Percentiles rank a stretch among this genome's conserved stretches.
These are phyloP conservation scores for Pocillopora grandis DNA, from an alignment of 92 coral and sea anemone genomes.

Conservation along the genomic window DNA sequence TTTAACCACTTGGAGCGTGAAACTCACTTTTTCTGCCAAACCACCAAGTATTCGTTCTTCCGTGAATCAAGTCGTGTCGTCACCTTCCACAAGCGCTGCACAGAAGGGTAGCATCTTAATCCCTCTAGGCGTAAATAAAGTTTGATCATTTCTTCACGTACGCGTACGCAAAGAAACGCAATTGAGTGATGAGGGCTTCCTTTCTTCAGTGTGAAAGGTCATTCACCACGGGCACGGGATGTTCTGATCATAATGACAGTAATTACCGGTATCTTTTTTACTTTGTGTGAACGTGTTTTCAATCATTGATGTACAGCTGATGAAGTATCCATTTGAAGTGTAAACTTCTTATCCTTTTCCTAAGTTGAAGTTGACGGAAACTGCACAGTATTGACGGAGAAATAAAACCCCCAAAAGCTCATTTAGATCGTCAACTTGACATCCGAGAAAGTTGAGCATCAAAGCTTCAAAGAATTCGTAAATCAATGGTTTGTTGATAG, in stretches of 20 bases:
- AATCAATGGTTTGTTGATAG: conserved; percentile 6
- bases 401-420: conserved; percentile 7
- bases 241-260: background rate
- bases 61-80: background rate
- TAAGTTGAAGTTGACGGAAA: conserved; percentile 1
- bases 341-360: background rate
- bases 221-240: background rate
- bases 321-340: conserved; percentile 8
- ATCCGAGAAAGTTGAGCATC: background rate
- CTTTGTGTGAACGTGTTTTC: background rate
- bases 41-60: background rate
- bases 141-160: conserved; percentile 31
- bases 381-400: background rate
- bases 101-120: background rate
- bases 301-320: conserved; percentile 1
- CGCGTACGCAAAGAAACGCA: background rate
- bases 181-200: background rate
- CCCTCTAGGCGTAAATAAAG: conserved; percentile 18
- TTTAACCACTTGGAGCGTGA: no score
- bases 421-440: background rate
- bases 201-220: background rate
- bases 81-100: background rate
- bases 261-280: conserved; percentile 12
- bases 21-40: background rate
- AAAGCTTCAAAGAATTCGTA: background rate